phyloP scores from a whole-genome alignment of 1,140 invertebrate genomes.

The Polypedilum pembai region DNA sequence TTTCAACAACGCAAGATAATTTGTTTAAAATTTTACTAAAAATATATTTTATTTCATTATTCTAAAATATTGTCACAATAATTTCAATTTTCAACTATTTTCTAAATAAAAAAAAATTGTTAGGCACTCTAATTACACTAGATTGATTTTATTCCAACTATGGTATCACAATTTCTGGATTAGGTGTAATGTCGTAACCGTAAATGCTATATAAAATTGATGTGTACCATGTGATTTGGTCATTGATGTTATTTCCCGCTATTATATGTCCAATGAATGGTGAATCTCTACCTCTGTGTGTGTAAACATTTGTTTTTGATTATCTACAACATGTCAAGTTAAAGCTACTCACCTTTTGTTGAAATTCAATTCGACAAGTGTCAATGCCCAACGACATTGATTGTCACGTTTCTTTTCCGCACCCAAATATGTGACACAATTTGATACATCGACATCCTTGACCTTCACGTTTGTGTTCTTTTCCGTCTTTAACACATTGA shows the following conservation, averaged over 20 bases:
- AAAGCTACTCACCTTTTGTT: constrained; percentile 44
- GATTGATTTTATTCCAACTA: constrained; percentile 33
- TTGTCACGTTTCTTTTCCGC: constrained; percentile 70
- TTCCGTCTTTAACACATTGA: constrained; percentile 65
- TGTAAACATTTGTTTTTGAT: constrained; percentile 30
- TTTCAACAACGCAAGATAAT: not conserved
- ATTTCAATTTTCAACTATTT: not conserved
- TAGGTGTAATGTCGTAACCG: constrained; percentile 47
- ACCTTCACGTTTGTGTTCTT: constrained; percentile 35
- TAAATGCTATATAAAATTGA: constrained; percentile 65
- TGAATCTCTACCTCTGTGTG: constrained; percentile 59
- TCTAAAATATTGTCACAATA: not conserved
- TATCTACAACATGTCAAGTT: constrained; percentile 29
- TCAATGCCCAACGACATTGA: constrained; percentile 69
- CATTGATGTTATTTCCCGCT: constrained; percentile 60
- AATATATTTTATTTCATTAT: not conserved
- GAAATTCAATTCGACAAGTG: constrained; percentile 58
- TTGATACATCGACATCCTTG: constrained; percentile 41
- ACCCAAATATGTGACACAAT: constrained; percentile 56
- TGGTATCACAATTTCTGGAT: constrained; percentile 47
- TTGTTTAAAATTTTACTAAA: not conserved
- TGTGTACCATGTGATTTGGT: constrained; percentile 66
- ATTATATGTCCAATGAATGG: constrained; percentile 72
- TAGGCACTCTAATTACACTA: not conserved
- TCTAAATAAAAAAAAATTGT: not conserved